Conservation (phyloP, 2,113 vertebrate genomes). For the Serinus canaria region DNA sequence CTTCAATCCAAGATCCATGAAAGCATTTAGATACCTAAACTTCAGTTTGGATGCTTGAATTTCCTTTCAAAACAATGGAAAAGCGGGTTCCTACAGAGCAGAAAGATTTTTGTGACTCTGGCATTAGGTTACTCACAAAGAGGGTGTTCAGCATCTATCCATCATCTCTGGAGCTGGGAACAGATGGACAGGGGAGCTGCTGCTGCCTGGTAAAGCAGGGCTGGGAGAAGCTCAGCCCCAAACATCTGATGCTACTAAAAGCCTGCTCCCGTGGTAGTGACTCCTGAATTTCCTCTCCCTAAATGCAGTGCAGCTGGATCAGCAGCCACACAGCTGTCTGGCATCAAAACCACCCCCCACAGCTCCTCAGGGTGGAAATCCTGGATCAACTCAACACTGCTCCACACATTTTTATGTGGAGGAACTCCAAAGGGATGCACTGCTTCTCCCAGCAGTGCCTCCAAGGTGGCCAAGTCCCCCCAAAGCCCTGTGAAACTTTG, state of each 20-base stretch:
- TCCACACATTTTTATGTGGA: background rate
- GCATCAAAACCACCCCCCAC: constrained; percentile 19
- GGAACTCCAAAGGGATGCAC: background rate
- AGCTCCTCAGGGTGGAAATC: constrained; percentile 40
- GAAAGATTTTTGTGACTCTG: background rate
- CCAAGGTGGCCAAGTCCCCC: background rate
- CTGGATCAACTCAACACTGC: background rate
- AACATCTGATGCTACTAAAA: constrained; percentile 23
- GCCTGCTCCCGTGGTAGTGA: background rate
- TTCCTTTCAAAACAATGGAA: background rate
- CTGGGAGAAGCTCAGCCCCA: background rate
- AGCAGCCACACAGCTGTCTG: constrained; percentile 54
- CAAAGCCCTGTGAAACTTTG: background rate
- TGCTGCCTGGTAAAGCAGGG: background rate
- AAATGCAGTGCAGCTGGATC: constrained; percentile 43
- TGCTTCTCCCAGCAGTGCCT: background rate
- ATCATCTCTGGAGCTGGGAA: background rate
- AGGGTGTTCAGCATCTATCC: background rate
- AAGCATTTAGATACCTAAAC: background rate
- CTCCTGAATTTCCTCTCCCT: constrained; percentile 27
- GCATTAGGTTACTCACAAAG: background rate
- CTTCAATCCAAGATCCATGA: background rate
- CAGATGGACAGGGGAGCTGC: background rate
- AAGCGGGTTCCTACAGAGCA: background rate
- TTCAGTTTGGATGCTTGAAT: background rate